Base-by-base conservation (phyloP, 92 coral and sea anemone genomes). In the Palythoa caribaeorum region DNA sequence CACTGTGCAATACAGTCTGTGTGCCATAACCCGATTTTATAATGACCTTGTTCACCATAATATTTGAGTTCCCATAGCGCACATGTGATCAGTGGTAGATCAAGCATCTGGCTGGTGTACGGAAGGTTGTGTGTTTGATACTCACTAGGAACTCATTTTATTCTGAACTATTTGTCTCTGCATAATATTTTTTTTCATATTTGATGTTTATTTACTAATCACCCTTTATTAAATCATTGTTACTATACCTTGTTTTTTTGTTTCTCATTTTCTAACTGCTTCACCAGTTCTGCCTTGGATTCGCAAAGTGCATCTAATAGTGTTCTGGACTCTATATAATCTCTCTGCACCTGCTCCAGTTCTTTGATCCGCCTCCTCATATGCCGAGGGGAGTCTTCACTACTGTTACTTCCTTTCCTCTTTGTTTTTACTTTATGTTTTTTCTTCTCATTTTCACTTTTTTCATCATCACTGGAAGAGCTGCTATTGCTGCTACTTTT, bases 401-500 rank as follows among this genome's bases (percentile, higher is more conserved):
- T n/a, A 77, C 80, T 44, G 80, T 38, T 66, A 76, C 38, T 60
- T 48, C 57, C 52, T 83, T 89, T 79, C 88, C 85, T 85, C 73
- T 88, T 80, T 80, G 85, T 88, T 90, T 80, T 83, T 54, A 50
- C 17, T 84, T 72, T 84, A 17, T 39, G 59, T 54, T 75, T 84
- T 72, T 84, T 73, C 40, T 84, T 75, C 78, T 84, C 75, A 16
- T 53, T 72, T n/a, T 84, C 57, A 47, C 38, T 80, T 54, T 87
- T 38, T 65, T 90, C 91, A 72, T 86, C 66, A 65, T 80, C 65
- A 68, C 88, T 71, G 16, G 59, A 87, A 86, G 89, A 72, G 37
- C 79, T 68, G 50, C 92, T 81, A 40, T 84, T 35, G 79, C 71
- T 87, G 63, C 71, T 19, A 59, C 78, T 62, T 75, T 90, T 57